These are phyloP conservation scores for Periophthalmodon schlosseri DNA, from an alignment of 2,113 vertebrate species.

Conservation along the genomic window DNA sequence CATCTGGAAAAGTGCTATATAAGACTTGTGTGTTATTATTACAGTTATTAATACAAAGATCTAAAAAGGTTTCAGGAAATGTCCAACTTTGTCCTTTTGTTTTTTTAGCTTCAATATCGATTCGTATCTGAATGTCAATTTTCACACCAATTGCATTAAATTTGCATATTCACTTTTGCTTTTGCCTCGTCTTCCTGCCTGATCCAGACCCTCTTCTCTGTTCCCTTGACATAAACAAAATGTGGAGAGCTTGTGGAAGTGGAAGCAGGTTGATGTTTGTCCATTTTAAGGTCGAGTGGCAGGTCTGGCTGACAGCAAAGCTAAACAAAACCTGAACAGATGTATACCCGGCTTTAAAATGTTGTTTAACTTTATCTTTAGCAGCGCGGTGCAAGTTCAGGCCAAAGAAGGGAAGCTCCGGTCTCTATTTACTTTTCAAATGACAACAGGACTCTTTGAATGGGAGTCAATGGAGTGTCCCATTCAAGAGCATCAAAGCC, in stretches of 20 bases:
- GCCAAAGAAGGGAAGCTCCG: neutral
- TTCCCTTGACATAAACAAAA: neutral
- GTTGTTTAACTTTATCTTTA: constrained; percentile 51
- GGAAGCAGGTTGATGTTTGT: constrained; percentile 10
- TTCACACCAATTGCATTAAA: neutral
- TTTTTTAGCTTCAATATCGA: neutral
- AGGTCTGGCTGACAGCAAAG: constrained; percentile 15
- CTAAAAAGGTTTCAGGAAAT: neutral
- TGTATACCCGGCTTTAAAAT: constrained; percentile 27
- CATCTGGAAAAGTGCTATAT: no score
- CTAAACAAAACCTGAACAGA: constrained; percentile 36
- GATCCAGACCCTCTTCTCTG: neutral
- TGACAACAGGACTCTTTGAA: neutral
- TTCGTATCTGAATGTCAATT: neutral
- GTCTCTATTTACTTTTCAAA: neutral
- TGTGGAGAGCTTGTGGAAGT: neutral
- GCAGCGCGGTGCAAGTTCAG: constrained; percentile 19
- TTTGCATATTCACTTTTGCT: neutral
- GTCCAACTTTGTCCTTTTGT: neutral
- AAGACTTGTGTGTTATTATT: no score
- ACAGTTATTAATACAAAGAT: no score
- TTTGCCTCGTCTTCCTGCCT: neutral
- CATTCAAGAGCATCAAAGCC: neutral
- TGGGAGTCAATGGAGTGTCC: neutral
- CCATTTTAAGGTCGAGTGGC: constrained; percentile 1